Percentiles rank a stretch among this genome's conserved stretches.
Evolutionary conservation across 2,113 vertebrate species (phyloP).

Genomic region (Arizona elegans): DNA sequence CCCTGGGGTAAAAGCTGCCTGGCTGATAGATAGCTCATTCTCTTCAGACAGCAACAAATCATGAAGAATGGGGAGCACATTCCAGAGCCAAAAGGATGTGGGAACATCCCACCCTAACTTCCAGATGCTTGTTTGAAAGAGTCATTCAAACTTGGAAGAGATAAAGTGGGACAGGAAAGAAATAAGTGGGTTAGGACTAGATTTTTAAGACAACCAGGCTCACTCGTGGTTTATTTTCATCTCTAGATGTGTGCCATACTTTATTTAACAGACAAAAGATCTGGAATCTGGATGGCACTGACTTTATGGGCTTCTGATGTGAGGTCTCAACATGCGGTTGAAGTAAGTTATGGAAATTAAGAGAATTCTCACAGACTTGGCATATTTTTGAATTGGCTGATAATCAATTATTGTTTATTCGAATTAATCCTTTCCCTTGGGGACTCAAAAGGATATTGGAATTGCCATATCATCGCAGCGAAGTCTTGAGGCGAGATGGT

Average conservation of each 20-base stretch:
- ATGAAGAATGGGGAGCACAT: constrained; percentile 7
- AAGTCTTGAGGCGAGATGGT: neutral
- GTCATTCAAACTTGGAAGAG: neutral
- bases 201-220: neutral
- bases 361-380: neutral
- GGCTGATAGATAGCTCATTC: constrained; percentile 10
- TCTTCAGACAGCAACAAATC: constrained; percentile 12
- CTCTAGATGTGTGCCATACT: neutral
- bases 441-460: neutral
- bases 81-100: neutral
- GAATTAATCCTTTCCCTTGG: neutral
- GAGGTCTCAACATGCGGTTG: neutral
- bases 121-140: neutral
- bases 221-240: neutral
- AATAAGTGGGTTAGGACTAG: too few species aligned
- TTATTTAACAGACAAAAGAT: neutral
- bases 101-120: neutral
- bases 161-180: neutral
- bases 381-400: neutral
- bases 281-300: too few species aligned
- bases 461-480: neutral
- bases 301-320: neutral
- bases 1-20: constrained; percentile 20
- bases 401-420: neutral
- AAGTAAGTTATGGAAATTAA: neutral